These are phyloP conservation scores for Pithys albifrons DNA, from an alignment of 2,113 vertebrate genomes.

Conservation along the genomic window DNA sequence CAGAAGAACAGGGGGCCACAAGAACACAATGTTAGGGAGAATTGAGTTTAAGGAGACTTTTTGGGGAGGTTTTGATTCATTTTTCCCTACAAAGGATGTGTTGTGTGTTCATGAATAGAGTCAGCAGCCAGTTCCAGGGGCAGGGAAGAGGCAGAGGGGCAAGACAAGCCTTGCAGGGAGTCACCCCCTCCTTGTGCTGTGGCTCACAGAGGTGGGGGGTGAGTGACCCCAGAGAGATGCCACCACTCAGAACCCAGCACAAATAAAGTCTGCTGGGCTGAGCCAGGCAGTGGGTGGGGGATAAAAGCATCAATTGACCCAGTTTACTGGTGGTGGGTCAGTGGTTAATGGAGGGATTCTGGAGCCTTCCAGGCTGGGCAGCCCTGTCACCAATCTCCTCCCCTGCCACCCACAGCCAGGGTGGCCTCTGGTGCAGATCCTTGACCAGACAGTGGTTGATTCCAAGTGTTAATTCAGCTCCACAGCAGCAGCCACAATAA, in stretches of 20 bases:
- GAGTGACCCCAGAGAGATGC: background rate
- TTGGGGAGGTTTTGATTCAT: rapidly evolving
- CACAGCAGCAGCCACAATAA: background rate
- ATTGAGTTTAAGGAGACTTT: background rate
- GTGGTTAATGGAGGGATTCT: background rate
- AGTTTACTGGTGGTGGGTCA: background rate
- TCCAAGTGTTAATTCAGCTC: background rate
- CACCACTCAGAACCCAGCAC: background rate
- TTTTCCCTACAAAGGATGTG: background rate
- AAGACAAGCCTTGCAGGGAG: background rate
- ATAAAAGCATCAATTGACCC: background rate
- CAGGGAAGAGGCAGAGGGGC: background rate
- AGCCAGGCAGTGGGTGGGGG: background rate
- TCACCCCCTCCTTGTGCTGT: background rate
- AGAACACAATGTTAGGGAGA: rapidly evolving
- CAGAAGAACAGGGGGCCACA: background rate
- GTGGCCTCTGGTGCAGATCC: background rate
- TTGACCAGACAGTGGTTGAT: background rate
- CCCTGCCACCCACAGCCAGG: rapidly evolving
- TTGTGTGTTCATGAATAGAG: rapidly evolving
- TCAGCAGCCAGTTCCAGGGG: background rate
- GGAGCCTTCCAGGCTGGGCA: background rate
- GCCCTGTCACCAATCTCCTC: background rate
- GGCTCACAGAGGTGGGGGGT: background rate
- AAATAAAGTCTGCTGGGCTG: background rate